These are phyloP conservation scores for Callithrix jacchus DNA, from an alignment of 2,113 vertebrate species.

Conservation along the genomic window DNA sequence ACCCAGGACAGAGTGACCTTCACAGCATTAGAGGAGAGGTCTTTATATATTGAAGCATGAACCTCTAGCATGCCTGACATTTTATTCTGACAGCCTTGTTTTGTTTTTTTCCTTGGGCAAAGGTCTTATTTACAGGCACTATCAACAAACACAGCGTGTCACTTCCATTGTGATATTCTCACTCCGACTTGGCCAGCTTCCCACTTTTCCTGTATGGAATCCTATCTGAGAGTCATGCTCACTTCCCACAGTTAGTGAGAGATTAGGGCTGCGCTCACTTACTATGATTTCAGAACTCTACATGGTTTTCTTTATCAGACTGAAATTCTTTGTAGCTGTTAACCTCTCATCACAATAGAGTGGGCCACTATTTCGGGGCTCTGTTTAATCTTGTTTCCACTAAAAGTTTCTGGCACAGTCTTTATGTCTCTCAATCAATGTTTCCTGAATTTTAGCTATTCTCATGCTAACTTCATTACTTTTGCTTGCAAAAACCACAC, in stretches of 20 bases:
- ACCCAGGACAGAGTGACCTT: background rate
- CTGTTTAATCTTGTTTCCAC: slow-evolving; percentile 11
- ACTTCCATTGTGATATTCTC: slow-evolving; percentile 48
- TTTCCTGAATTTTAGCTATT: background rate
- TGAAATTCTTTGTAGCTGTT: slow-evolving; percentile 48
- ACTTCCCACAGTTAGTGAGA: slow-evolving; percentile 12
- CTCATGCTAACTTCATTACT: background rate
- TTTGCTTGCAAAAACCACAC: background rate
- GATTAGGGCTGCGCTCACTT: background rate
- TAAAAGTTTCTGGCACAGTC: background rate
- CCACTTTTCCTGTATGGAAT: background rate
- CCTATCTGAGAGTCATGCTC: slow-evolving; percentile 23
- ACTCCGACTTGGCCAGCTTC: background rate
- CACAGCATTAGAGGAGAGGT: background rate
- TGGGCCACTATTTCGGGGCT: slow-evolving; percentile 29
- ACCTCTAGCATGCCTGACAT: slow-evolving; percentile 6
- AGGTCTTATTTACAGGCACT: slow-evolving; percentile 43
- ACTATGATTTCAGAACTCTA: background rate
- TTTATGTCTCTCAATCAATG: background rate
- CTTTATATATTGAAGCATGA: background rate
- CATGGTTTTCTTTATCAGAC: slow-evolving; percentile 57
- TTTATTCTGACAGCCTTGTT: slow-evolving; percentile 49
- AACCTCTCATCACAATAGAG: background rate
- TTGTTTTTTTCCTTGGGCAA: background rate
- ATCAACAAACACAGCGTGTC: background rate